Base-by-base conservation (phyloP, 2,113 vertebrate genomes). In the Enhydra lutris region DNA sequence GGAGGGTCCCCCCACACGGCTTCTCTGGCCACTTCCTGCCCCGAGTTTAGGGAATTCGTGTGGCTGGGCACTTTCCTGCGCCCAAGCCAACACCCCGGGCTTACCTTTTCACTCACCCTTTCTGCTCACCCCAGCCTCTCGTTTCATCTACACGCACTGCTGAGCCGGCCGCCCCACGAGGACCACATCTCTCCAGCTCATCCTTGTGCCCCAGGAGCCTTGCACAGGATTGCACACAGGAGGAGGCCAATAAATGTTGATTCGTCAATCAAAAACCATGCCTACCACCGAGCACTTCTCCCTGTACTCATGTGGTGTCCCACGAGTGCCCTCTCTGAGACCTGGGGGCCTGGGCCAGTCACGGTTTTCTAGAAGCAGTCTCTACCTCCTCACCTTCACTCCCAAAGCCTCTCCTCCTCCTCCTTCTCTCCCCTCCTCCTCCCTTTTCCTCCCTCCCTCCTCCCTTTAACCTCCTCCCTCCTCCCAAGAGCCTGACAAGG, bases 241-340 rank as follows among this genome's bases (percentile, higher is more conserved):
- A 78, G 76, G 61, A 17, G 8, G 63, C 52, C 13, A 0, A 20
- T 36, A 61, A 29, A 63, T 17, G 61, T 0, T 2, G 10, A 39
- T 31, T 23, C 18, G 3, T 20, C 7, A 18, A 42, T 52, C 34
- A 31, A 12, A 42, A 81, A 8, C 2, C 1, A 13, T 24, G 78
- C 61, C 61, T 42, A 3, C 3, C 0, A 69, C 76, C 34, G 26
- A 15, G 47, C 17, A 17, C 3, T 18, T 39, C 71, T 65, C 57
- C 34, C 61, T 47, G 11, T 29, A 29, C 14, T 11, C 8, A 47
- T 4, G 45, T 61, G 10, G 4, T 34, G 1, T 23, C 42, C 86
- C 52, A 0, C 23, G 11, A 55, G 57, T 2, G 0, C 7, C 18
- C 55, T 1, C n/a, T 7, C n/a, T 3, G 8, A 42, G 88, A 86